phyloP scores from a whole-genome alignment of 2,113 vertebrate species.

The Cephalophus harveyi region DNA sequence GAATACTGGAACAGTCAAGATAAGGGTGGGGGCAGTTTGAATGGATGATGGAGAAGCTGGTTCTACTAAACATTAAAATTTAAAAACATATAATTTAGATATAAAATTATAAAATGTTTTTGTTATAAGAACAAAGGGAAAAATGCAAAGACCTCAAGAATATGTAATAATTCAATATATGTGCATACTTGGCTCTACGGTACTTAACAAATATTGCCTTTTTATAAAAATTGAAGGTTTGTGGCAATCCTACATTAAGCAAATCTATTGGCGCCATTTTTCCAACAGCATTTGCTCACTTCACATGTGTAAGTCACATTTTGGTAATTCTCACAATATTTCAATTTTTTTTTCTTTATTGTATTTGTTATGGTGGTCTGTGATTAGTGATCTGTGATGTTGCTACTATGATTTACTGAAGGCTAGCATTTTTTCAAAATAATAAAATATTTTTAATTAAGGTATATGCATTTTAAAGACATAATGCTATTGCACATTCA shows the following conservation, averaged over 20 bases:
- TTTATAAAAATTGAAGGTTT: background rate
- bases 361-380: background rate
- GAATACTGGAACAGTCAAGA: background rate
- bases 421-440: background rate
- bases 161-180: background rate
- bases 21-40: background rate
- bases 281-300: background rate
- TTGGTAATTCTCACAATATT: background rate
- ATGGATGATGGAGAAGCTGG: background rate
- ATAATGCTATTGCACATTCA: background rate
- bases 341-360: background rate
- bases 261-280: background rate
- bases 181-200: background rate
- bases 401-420: background rate
- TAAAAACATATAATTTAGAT: background rate
- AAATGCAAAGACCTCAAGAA: background rate
- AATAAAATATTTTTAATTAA: background rate
- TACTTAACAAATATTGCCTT: background rate
- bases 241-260: background rate
- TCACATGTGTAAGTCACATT: background rate
- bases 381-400: background rate
- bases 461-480: background rate
- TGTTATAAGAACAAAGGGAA: background rate
- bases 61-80: background rate
- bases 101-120: background rate